Conservation (phyloP, 2,113 vertebrate species). For the Lepisosteus osseus region DNA sequence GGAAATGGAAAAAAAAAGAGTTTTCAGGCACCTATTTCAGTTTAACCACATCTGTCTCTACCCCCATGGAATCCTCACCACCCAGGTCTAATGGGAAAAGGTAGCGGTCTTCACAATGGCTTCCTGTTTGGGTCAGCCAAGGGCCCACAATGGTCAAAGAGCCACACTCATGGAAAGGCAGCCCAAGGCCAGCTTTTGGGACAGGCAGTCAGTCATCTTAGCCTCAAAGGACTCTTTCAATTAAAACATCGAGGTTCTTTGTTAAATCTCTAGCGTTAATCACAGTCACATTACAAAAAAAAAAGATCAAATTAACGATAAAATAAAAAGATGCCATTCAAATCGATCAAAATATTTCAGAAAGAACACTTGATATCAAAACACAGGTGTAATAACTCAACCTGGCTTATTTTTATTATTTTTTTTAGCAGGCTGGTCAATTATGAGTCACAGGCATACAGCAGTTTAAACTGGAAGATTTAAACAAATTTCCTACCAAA, state of each 20-base stretch:
- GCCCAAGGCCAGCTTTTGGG: constrained; percentile 95
- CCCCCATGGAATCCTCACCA: constrained; percentile 93
- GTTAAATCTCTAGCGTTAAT: constrained; percentile 91
- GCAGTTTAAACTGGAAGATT: neutral
- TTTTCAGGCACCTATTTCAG: constrained; percentile 87
- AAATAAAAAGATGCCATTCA: constrained; percentile 61
- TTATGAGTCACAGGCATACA: neutral
- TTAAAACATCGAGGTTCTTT: constrained; percentile 97
- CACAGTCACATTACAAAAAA: constrained; percentile 73
- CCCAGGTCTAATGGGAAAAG: constrained; percentile 91
- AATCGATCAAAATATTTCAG: constrained; percentile 54
- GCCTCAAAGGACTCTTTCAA: constrained; percentile 94
- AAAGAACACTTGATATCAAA: constrained; percentile 21
- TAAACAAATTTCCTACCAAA: neutral
- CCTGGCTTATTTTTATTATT: no score
- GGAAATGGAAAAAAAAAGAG: no score
- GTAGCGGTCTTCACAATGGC: constrained; percentile 86
- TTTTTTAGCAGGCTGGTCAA: neutral
- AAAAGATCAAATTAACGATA: constrained; percentile 44
- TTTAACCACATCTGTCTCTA: constrained; percentile 92
- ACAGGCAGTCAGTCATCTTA: constrained; percentile 87
- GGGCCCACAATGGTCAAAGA: constrained; percentile 92
- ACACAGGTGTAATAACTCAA: neutral
- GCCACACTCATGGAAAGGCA: constrained; percentile 93
- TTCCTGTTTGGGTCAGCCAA: constrained; percentile 91